Conservation (phyloP, 2,888 invertebrate species). For the Epistrophella euchroma region DNA sequence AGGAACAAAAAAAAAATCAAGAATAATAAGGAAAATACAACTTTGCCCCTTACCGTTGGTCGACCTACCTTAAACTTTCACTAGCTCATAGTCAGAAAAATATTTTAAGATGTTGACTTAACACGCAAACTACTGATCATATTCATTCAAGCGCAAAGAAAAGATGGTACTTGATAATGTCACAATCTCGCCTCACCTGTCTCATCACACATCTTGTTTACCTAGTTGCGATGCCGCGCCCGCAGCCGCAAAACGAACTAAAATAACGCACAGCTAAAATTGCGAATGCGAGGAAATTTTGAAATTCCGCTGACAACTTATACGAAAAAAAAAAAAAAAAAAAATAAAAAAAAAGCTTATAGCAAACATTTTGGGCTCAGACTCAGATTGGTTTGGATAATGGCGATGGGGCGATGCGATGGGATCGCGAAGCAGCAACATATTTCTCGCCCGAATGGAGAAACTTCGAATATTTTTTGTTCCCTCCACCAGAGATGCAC, state of each 20-base stretch:
- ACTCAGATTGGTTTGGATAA: conserved; percentile 18
- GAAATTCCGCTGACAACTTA: conserved; percentile 56
- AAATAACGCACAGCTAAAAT: conserved; percentile 41
- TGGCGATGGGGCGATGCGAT: neutral
- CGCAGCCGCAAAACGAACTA: neutral
- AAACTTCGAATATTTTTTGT: conserved; percentile 62
- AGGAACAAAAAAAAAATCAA: conserved; percentile 1
- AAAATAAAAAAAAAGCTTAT: neutral
- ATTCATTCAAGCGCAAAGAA: conserved; percentile 49
- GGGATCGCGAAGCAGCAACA: conserved; percentile 30
- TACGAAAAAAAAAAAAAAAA: neutral
- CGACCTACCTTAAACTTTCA: conserved; percentile 73
- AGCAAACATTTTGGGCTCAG: conserved; percentile 48
- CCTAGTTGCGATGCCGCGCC: conserved; percentile 26
- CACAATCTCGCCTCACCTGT: conserved; percentile 52
- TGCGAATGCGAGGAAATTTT: conserved; percentile 57
- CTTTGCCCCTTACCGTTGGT: neutral
- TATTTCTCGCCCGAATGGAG: conserved; percentile 64
- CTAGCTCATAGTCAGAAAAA: conserved; percentile 43
- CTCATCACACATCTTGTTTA: conserved; percentile 31
- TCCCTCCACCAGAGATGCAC: conserved; percentile 37
- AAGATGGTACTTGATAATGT: conserved; percentile 60
- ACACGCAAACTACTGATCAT: conserved; percentile 66
- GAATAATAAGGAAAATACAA: neutral
- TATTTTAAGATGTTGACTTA: conserved; percentile 63